Evolutionary conservation across 2,888 invertebrate species (phyloP).

Genomic region (Ichneumoninae sp.): DNA sequence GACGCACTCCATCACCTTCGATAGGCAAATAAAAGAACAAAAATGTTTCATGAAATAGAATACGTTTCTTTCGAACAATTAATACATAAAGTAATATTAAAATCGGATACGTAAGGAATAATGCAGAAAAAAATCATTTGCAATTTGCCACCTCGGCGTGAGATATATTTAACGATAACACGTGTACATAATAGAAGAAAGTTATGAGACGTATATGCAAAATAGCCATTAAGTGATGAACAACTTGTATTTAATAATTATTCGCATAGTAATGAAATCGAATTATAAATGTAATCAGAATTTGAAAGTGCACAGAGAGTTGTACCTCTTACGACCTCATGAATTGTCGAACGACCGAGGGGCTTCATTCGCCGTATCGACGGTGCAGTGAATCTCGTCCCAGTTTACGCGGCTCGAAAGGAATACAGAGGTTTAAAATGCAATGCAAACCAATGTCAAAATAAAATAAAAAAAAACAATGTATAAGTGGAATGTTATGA

Average conservation of each 20-base stretch:
- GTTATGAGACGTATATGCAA: not conserved
- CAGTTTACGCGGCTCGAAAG: constrained; percentile 17
- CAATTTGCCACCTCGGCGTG: constrained; percentile 4
- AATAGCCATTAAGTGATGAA: constrained; percentile 11
- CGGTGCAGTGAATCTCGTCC: not conserved
- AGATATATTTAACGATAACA: constrained; percentile 4
- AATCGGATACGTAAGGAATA: constrained; percentile 11
- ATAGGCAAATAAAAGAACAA: not conserved
- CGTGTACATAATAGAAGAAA: constrained; percentile 13
- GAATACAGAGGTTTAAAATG: constrained; percentile 33
- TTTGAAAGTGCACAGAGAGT: constrained; percentile 15
- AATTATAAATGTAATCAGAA: not conserved
- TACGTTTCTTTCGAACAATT: constrained; percentile 35
- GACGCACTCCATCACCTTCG: not conserved
- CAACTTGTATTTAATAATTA: not conserved
- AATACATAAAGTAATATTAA: constrained; percentile 4
- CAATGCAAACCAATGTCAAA: constrained; percentile 68
- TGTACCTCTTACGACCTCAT: not conserved
- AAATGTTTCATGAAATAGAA: not conserved
- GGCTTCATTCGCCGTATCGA: not conserved
- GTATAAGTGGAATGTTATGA: constrained; percentile 69
- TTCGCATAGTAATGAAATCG: constrained; percentile 1
- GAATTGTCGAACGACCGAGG: not conserved
- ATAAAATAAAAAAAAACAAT: constrained; percentile 35
- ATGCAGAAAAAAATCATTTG: not conserved